phyloP scores from a whole-genome alignment of 1,140 invertebrate species.

The Ditylenchus dipsaci region DNA sequence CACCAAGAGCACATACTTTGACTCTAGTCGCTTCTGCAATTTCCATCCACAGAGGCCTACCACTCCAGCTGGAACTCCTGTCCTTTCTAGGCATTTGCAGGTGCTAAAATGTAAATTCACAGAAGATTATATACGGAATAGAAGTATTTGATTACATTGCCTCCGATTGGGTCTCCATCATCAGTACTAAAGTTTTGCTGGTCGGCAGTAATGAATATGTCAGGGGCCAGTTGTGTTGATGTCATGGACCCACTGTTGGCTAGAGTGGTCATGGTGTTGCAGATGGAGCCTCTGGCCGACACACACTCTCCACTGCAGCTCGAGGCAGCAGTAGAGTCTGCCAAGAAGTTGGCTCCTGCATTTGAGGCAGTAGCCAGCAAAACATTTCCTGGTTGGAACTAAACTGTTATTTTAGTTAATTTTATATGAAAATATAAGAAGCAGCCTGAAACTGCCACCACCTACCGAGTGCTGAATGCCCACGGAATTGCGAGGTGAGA shows the following conservation, averaged over 20 bases:
- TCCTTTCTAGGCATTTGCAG: slow-evolving; percentile 56
- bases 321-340: background rate
- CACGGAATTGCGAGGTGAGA: slow-evolving; percentile 54
- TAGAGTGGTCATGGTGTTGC: slow-evolving; percentile 11
- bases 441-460: too few relatives aligned
- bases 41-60: slow-evolving; percentile 72
- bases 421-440: too few relatives aligned
- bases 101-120: slow-evolving; percentile 19
- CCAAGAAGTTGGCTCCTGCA: background rate
- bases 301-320: background rate
- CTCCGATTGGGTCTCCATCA: slow-evolving; percentile 53
- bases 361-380: background rate
- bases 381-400: slow-evolving; percentile 3
- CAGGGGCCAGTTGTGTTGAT: slow-evolving; percentile 30
- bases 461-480: slow-evolving; percentile 50
- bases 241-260: background rate
- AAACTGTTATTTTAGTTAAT: too few relatives aligned
- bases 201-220: slow-evolving; percentile 54
- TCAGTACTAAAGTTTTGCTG: slow-evolving; percentile 14
- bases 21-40: slow-evolving; percentile 56
- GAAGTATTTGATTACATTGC: slow-evolving; percentile 40
- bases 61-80: slow-evolving; percentile 62
- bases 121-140: background rate
- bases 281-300: background rate
- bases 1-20: slow-evolving; percentile 24